These are phyloP conservation scores for Stylophora pistillata DNA, from an alignment of 64 coral and sea anemone species.

Conservation along the genomic window DNA sequence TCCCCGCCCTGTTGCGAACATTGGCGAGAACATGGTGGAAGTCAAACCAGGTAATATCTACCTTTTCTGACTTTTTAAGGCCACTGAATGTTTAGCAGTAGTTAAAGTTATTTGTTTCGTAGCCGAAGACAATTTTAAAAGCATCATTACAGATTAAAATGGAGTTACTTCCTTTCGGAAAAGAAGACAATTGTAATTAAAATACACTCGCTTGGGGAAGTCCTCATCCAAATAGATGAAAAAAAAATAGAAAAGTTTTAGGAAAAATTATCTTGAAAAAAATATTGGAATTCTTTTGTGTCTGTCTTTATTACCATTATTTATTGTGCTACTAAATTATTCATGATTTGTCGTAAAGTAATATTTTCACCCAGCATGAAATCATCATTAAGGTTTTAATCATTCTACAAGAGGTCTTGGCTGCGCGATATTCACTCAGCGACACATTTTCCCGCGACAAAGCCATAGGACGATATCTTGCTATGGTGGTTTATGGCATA, in stretches of 20 bases:
- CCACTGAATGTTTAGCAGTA: conserved; percentile 9
- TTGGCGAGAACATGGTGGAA: conserved; percentile 30
- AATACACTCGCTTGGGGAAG: not conserved
- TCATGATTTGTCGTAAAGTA: conserved; percentile 49
- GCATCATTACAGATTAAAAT: not conserved
- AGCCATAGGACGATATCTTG: not conserved
- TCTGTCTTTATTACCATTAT: conserved; percentile 7
- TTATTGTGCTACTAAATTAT: conserved; percentile 26
- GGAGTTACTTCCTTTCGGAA: not conserved
- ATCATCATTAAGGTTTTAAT: conserved; percentile 32
- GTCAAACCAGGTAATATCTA: conserved; percentile 51
- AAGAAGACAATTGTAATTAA: not conserved
- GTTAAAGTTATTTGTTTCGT: conserved; percentile 41
- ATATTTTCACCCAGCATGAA: conserved; percentile 43
- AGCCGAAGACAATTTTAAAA: conserved; percentile 33
- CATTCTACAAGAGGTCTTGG: conserved; percentile 4
- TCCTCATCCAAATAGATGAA: not conserved
- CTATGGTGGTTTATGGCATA: not conserved
- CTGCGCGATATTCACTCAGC: not conserved
- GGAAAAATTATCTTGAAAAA: not conserved
- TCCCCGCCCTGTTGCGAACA: conserved; percentile 3
- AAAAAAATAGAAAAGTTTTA: not conserved
- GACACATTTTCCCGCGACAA: not conserved
- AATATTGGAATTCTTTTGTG: not conserved
- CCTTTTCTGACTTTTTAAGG: conserved; percentile 19